Base-by-base conservation (phyloP, 2,113 vertebrate genomes). In the Fregata magnificens region DNA sequence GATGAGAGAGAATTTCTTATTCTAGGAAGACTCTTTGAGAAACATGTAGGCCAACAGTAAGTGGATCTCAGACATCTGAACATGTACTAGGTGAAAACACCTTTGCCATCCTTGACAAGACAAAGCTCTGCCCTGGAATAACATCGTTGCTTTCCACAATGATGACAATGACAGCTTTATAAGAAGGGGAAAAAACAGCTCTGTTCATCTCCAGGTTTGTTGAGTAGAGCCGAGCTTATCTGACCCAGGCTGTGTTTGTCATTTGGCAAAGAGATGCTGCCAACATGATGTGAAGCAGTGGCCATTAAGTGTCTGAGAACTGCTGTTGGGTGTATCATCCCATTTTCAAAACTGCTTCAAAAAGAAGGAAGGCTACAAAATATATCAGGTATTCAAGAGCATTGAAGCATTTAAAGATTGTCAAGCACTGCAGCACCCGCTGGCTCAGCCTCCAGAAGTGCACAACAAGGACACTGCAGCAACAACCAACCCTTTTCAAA, bases 401-500 rank as follows among this genome's bases (percentile, higher is more conserved):
- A 88, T 2, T 86, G 83, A 91, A 93, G 86, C 84, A 95, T 96
- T 96, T 93, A 82, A 97, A 91, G 82, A 71, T 63, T 95, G 90
- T 95, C 93, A 94, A 88, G 94, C 78, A 69, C 40, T 93, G 93
- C 84, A 93, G 86, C 86, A 83, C 40, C 82, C 0, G 6, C 94
- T 88, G 88, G 80, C 93, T 94, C 86, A 95, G 94, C 70, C 83
- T 95, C 82, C 58, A 93, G 69, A 93, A 96, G 88, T 77, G 47
- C 77, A 87, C 65, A 63, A 90, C 77, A 97, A 95, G 91, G 94
- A 95, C 95, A 97, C 62, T 95, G 93, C 89, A 96, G 94, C 61
- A 92, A 32, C 42, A 85, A 52, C 50, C 38, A 95, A 55, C 10
- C 19, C 32, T 53, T 95, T 49, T 65, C 82, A 90, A 77, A 74